Conservation (phyloP, 64 coral and sea anemone species). For the Porites australiensis region DNA sequence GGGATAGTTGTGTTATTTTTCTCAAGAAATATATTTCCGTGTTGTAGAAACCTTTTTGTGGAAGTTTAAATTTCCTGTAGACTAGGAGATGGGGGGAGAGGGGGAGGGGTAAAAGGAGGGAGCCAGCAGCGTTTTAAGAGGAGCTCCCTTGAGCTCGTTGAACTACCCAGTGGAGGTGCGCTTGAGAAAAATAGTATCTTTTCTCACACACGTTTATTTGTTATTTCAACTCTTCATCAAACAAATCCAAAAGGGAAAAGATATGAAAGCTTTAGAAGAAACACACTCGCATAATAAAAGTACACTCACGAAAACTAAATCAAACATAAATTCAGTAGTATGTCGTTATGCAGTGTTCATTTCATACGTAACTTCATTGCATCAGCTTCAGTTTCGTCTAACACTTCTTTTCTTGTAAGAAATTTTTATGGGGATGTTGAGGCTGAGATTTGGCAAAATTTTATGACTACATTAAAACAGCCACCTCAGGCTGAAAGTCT, state of each 20-base stretch:
- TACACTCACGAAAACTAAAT: neutral
- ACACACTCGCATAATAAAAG: no score
- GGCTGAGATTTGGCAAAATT: neutral
- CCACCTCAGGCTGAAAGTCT: constrained; percentile 9
- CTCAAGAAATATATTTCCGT: neutral
- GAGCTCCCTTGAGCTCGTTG: neutral
- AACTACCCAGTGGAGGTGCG: neutral
- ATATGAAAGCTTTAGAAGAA: neutral
- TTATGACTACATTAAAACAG: neutral
- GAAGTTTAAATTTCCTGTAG: constrained; percentile 3
- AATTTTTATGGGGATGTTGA: neutral
- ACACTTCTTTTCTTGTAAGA: neutral
- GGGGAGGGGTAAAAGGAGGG: neutral
- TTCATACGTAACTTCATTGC: neutral
- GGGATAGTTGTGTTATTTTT: neutral
- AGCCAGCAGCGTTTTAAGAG: constrained; percentile 9
- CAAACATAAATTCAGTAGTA: neutral
- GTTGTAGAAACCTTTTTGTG: neutral
- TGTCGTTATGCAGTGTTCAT: neutral
- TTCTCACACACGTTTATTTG: neutral
- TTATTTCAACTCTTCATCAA: neutral
- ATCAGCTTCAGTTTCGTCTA: neutral
- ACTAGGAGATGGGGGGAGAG: neutral
- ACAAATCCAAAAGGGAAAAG: constrained; percentile 5
- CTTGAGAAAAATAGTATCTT: neutral